These are phyloP conservation scores for Meloidogyne floridensis DNA, from an alignment of 1,140 invertebrate species.

Conservation along the genomic window DNA sequence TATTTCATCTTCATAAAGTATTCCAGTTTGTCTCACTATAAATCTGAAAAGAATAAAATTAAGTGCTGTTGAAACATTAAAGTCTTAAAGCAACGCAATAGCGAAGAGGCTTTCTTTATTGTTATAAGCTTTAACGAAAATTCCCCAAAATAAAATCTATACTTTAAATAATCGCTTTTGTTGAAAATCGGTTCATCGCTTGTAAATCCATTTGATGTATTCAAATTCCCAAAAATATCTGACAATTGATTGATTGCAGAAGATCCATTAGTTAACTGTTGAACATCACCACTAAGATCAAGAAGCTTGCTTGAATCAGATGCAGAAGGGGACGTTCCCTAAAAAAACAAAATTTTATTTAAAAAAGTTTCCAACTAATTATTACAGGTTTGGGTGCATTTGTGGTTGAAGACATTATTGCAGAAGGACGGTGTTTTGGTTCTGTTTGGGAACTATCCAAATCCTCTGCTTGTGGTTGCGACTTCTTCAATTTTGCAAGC, in stretches of 20 bases:
- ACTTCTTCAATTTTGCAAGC: constrained; percentile 88
- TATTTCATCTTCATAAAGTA: constrained; percentile 95
- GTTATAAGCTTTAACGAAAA: too few relatives aligned
- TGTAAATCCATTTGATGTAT: constrained; percentile 8
- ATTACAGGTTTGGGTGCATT: constrained; percentile 10
- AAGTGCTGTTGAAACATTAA: too few relatives aligned
- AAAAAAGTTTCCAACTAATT: not conserved
- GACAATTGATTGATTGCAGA: constrained; percentile 13
- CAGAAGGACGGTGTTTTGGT: constrained; percentile 59
- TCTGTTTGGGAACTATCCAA: constrained; percentile 62
- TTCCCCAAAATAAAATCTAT: constrained; percentile 6
- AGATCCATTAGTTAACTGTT: constrained; percentile 8
- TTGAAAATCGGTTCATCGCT: constrained; percentile 27
- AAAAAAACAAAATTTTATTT: not conserved
- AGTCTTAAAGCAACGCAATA: too few relatives aligned
- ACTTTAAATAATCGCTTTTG: constrained; percentile 42
- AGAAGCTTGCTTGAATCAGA: constrained; percentile 21
- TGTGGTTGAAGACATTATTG: constrained; percentile 53
- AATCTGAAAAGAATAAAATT: constrained; percentile 72
- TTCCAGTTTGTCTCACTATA: constrained; percentile 94
- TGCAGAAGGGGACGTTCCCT: constrained; percentile 10
- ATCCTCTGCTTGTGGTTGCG: constrained; percentile 74
- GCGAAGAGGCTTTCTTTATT: too few relatives aligned
- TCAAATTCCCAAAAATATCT: constrained; percentile 28
- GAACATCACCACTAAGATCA: constrained; percentile 24